A percentile compares a stretch with the other conserved stretches of the same genome.
Evolutionary conservation across 1,140 invertebrate species (phyloP).

Genomic region (Leptonema lineaticorne): DNA sequence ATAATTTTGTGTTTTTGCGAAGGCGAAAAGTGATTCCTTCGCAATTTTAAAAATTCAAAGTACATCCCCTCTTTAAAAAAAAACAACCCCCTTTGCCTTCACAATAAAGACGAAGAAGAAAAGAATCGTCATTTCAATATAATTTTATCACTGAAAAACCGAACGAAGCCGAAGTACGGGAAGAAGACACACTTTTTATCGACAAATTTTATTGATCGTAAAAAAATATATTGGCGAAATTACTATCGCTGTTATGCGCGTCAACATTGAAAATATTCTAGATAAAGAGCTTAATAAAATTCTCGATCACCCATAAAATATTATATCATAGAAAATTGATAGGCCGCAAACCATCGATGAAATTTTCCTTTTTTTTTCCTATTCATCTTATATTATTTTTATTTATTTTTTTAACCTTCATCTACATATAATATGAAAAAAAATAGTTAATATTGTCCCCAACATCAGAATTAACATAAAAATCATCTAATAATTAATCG

Average conservation of each 20-base stretch:
- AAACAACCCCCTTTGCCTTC: too few species aligned
- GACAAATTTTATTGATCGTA: neutral
- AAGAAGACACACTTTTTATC: neutral
- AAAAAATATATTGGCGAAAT: slow-evolving; percentile 10
- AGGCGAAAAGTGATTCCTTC: too few species aligned
- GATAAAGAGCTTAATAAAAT: slow-evolving; percentile 16
- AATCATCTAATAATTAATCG: too few species aligned
- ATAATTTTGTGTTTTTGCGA: too few species aligned
- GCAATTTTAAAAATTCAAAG: too few species aligned
- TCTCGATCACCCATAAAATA: neutral
- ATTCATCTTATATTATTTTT: neutral
- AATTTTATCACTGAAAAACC: slow-evolving; percentile 4
- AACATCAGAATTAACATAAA: too few species aligned
- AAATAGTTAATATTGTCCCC: neutral
- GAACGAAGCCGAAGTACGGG: too few species aligned
- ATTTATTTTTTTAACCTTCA: too few species aligned
- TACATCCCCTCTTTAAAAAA: too few species aligned
- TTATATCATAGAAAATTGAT: slow-evolving; percentile 5
- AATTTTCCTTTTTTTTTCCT: neutral
- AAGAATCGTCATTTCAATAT: neutral
- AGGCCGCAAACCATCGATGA: slow-evolving; percentile 5
- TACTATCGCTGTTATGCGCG: neutral
- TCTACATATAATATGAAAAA: too few species aligned
- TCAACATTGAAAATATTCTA: neutral
- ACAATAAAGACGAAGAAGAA: neutral